phyloP scores from a whole-genome alignment of 2,113 vertebrate species.

The Pluvianellus socialis region DNA sequence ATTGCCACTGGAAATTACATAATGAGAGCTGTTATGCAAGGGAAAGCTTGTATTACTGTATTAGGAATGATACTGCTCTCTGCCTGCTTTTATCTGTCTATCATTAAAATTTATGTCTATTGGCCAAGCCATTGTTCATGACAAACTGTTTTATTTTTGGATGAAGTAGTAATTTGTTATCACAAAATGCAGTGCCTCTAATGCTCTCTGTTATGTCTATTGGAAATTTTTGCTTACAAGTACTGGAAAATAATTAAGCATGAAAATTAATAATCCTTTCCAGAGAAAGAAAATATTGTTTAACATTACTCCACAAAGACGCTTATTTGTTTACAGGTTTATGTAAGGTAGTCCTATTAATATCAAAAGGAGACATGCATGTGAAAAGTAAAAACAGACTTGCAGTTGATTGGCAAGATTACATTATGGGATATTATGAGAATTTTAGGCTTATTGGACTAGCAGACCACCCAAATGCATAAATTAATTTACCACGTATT shows the following conservation, averaged over 20 bases:
- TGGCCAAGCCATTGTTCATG: background rate
- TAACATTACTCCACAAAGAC: background rate
- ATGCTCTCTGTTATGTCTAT: background rate
- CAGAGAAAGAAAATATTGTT: background rate
- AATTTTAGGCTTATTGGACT: background rate
- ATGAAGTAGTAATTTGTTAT: background rate
- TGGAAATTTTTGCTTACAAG: background rate
- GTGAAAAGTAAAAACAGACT: background rate
- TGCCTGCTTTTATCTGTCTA: background rate
- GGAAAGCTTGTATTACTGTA: background rate
- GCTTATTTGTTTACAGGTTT: background rate
- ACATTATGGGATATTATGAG: background rate
- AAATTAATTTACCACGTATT: background rate
- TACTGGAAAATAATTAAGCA: background rate
- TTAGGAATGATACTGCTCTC: background rate
- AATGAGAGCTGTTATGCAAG: slow-evolving; percentile 29
- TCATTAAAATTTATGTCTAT: background rate
- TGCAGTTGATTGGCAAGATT: background rate
- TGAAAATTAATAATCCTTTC: background rate
- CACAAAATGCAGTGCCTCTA: background rate
- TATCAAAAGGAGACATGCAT: background rate
- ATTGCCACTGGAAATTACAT: slow-evolving; percentile 29
- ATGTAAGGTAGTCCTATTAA: background rate
- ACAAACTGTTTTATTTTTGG: background rate
- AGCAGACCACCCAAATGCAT: background rate